Evolutionary conservation across 1,140 invertebrate species (phyloP), one percentile per base, ranked within the genome.

Genomic region (Drosophila azteca): DNA sequence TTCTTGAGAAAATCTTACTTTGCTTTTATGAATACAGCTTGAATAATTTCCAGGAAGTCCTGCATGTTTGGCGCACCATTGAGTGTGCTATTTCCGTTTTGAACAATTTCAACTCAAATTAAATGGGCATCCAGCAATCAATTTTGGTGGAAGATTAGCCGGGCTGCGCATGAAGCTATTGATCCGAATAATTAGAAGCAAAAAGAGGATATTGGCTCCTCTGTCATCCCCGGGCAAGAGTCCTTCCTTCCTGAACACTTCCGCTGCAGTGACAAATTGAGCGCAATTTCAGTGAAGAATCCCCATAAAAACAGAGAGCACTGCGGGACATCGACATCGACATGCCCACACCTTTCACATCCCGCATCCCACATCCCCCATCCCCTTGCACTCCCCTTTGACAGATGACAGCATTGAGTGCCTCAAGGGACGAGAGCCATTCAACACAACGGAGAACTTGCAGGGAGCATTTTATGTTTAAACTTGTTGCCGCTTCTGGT

Each of bases 401-500:
- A 54, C 64, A 68, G 66, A 51, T 57, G 66, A 48, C 64, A 49
- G 29, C 22, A 9, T 35, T 13, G 64, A 26, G 64, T 55, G 35
- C 39, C 64, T 26, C 31, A 31, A 20, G 50, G 31, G 50, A 15
- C 7, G 5, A 5, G 24, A 0, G 24, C 24, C 29, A 31, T 31
- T 8, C 31, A 35, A 35, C 31, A 11, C 9, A 11, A 11, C 11
- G 3, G 9, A 35, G 31, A 1, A 35, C 31, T 35, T 11, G 31
- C 31, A 35, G 31, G 31, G 3, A 35, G 31, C 11, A 17, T 31
- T 48, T 13, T 68, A 68, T 57, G 51, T 26, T 50, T 58, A 58
- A 51, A 69, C 66, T 69, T 69, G 66, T 71, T 71, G 68, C 58
- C 62, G 39, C 67, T 67, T 75, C 75, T 59, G 61, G 62, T 67